phyloP scores from a whole-genome alignment of 2,888 invertebrate species.

The Pachycephus smyrnensis region DNA sequence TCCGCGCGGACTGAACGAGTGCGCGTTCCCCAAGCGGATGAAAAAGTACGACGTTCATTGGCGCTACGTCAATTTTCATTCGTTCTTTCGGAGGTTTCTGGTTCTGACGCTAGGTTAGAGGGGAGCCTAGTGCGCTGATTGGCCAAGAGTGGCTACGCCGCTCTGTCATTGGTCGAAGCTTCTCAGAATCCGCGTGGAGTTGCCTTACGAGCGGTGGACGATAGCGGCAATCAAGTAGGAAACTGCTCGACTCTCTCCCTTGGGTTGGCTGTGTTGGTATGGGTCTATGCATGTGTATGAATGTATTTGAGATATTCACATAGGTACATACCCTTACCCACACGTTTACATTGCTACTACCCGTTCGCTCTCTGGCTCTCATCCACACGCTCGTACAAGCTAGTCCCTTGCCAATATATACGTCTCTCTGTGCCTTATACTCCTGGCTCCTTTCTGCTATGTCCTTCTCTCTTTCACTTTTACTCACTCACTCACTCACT shows the following conservation, averaged over 20 bases:
- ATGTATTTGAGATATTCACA: constrained; percentile 59
- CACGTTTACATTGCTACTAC: constrained; percentile 13
- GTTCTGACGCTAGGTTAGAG: constrained; percentile 4
- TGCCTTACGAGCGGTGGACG: constrained; percentile 61
- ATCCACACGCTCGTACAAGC: constrained; percentile 8
- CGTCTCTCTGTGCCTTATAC: constrained; percentile 26
- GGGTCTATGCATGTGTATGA: constrained; percentile 16
- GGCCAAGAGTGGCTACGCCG: constrained; percentile 35
- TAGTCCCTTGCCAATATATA: neutral
- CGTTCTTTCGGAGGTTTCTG: constrained; percentile 39
- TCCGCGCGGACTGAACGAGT: constrained; percentile 59
- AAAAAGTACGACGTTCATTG: constrained; percentile 46
- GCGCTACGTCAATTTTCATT: constrained; percentile 46
- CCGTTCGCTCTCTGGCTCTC: constrained; percentile 15
- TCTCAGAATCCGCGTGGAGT: constrained; percentile 57
- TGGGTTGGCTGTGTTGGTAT: constrained; percentile 52
- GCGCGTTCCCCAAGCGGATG: constrained; percentile 27
- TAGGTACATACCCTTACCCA: constrained; percentile 34
- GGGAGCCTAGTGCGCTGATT: constrained; percentile 25
- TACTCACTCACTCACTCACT: constrained; percentile 22
- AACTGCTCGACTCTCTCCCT: constrained; percentile 58
- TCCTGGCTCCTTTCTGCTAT: constrained; percentile 31
- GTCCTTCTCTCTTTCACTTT: constrained; percentile 35
- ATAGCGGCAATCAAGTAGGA: constrained; percentile 68
- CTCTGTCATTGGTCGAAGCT: constrained; percentile 47